These are phyloP conservation scores for Antheraea mylitta DNA, from an alignment of 1,140 invertebrate genomes.

Conservation along the genomic window DNA sequence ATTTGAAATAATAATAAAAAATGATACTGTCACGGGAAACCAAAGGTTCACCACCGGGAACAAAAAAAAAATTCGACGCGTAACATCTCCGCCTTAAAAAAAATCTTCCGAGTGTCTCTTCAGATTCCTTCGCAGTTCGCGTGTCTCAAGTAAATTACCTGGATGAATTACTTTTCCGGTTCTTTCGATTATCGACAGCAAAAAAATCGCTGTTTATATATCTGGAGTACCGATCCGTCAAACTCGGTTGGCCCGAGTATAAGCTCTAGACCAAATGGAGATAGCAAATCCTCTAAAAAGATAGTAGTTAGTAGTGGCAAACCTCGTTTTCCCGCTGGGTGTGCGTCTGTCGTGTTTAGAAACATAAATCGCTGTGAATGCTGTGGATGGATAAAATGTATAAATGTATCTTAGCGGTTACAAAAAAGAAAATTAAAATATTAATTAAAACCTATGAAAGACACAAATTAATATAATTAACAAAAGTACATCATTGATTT, in stretches of 20 bases:
- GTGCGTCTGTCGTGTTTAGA: slow-evolving; percentile 8
- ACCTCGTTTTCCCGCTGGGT: slow-evolving; percentile 10
- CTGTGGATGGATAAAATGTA: slow-evolving; percentile 1
- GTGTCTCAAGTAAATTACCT: too few species aligned
- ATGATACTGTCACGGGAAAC: slow-evolving; percentile 1
- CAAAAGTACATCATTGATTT: too few species aligned
- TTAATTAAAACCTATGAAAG: not conserved
- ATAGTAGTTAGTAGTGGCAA: slow-evolving; percentile 5
- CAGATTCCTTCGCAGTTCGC: too few species aligned
- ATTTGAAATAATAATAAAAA: not conserved
- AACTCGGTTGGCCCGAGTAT: too few species aligned
- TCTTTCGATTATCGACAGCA: not conserved
- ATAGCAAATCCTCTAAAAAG: not conserved
- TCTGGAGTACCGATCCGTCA: not conserved
- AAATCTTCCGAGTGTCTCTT: not conserved
- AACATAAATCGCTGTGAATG: slow-evolving; percentile 4
- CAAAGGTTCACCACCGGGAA: slow-evolving; percentile 9
- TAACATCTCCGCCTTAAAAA: not conserved
- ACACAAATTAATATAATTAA: too few species aligned
- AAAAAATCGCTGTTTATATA: too few species aligned
- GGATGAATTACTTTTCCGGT: not conserved
- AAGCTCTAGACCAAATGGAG: not conserved
- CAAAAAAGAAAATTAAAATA: not conserved
- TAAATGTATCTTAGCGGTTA: not conserved
- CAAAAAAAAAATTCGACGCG: not conserved